A percentile compares a stretch with the other conserved stretches of the same genome.
These are phyloP conservation scores for Dendroctonus valens DNA, from an alignment of 1,140 invertebrate genomes.

Conservation along the genomic window DNA sequence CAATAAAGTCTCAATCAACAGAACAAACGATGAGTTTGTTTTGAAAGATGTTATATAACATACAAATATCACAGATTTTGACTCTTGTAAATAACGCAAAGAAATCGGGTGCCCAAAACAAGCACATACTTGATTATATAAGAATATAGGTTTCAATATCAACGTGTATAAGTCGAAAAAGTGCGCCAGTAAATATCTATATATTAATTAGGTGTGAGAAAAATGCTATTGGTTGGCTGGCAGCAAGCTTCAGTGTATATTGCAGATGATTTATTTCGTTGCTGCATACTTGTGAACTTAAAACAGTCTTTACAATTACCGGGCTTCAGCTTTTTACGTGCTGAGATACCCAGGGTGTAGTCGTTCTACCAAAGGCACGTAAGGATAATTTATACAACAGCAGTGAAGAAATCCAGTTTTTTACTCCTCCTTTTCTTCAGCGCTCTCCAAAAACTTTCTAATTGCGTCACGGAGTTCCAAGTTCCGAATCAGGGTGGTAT, in stretches of 20 bases:
- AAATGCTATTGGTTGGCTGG: no score
- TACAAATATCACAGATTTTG: conserved; percentile 26
- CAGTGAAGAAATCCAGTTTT: neutral
- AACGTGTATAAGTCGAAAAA: no score
- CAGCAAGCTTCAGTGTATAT: no score
- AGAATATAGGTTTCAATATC: no score
- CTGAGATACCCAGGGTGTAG: neutral
- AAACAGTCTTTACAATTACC: no score
- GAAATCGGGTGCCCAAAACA: neutral
- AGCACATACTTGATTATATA: no score
- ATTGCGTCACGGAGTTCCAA: conserved; percentile 48
- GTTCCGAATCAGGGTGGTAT: conserved; percentile 61
- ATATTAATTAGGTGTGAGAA: no score
- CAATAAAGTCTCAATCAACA: neutral
- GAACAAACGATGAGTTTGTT: conserved; percentile 11
- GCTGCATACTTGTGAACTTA: no score
- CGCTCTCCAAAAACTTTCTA: conserved; percentile 42
- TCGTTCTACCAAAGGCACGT: neutral
- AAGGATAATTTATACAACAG: no score
- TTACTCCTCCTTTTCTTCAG: conserved; percentile 8
- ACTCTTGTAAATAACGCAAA: neutral
- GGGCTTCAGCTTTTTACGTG: neutral
- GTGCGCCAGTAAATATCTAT: no score
- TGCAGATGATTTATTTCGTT: no score
- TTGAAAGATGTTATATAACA: conserved; percentile 13